A percentile compares a stretch with the other conserved stretches of the same genome.
phyloP scores from a whole-genome alignment of 2,797 vertebrate genomes.

The Darevskia mixta region DNA sequence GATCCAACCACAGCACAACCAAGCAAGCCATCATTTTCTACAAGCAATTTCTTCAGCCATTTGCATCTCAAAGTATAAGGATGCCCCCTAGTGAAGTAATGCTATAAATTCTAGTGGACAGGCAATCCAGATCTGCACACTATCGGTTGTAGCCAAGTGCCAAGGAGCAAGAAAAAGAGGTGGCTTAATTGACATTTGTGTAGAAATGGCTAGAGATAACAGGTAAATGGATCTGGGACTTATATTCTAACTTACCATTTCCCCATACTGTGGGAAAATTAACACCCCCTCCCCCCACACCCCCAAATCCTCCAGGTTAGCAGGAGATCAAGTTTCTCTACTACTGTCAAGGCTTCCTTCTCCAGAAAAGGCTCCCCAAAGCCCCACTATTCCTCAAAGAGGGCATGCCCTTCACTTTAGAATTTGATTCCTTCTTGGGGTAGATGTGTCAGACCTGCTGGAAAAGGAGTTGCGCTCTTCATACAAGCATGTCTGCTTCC shows the following conservation, averaged over 20 bases:
- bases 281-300: not conserved
- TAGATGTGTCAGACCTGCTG: not conserved
- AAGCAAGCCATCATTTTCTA: not conserved
- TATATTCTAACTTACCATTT: not conserved
- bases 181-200: not conserved
- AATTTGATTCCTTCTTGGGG: not conserved
- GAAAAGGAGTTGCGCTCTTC: not conserved
- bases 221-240: not conserved
- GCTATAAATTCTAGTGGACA: constrained; percentile 41
- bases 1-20: not conserved
- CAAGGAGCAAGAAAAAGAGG: not conserved
- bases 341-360: not conserved
- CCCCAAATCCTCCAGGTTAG: rapidly evolving
- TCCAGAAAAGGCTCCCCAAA: not conserved
- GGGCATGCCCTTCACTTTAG: not conserved
- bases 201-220: not conserved
- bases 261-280: not conserved
- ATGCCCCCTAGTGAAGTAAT: constrained; percentile 70
- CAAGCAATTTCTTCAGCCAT: rapidly evolving
- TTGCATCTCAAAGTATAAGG: constrained; percentile 47
- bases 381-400: not conserved
- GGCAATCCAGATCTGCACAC: rapidly evolving
- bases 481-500: not conserved
- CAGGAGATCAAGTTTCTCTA: not conserved
- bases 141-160: not conserved